Evolutionary conservation across 2,113 vertebrate genomes (phyloP).

Genomic region (Cranoglanis bouderius): DNA sequence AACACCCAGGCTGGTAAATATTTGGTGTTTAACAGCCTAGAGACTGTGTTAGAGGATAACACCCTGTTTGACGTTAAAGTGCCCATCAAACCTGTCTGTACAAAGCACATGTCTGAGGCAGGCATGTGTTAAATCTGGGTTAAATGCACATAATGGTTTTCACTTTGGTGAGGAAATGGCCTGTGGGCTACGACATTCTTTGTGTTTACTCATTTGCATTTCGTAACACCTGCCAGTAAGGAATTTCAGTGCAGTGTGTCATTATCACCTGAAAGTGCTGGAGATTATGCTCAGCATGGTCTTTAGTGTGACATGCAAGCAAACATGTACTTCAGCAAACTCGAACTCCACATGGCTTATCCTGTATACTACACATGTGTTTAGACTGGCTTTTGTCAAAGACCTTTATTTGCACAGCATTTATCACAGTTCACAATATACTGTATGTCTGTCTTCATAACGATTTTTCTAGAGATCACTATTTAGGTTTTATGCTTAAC

Average conservation of each 20-base stretch:
- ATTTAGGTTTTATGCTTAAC: constrained; percentile 44
- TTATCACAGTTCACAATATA: constrained; percentile 3
- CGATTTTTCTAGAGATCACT: constrained; percentile 36
- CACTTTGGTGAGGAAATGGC: constrained; percentile 24
- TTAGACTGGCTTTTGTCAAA: neutral
- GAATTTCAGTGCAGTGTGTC: constrained; percentile 17
- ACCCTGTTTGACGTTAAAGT: neutral
- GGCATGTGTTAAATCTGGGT: constrained; percentile 42
- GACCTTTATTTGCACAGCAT: neutral
- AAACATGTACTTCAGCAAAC: neutral
- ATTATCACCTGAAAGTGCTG: constrained; percentile 12
- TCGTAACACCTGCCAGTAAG: constrained; percentile 30
- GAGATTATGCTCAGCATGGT: neutral
- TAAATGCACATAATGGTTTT: constrained; percentile 54
- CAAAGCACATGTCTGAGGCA: constrained; percentile 16
- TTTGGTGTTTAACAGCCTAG: neutral
- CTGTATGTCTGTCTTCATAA: neutral
- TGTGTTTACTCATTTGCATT: constrained; percentile 27
- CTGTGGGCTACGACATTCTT: constrained; percentile 25
- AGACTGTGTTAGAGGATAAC: neutral
- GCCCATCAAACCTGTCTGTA: constrained; percentile 42
- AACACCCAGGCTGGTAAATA: neutral
- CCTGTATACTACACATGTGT: neutral
- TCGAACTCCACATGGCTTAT: neutral
- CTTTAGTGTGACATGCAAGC: neutral